These are phyloP conservation scores for Whitmania pigra DNA, from an alignment of 1,140 invertebrate species.

Conservation along the genomic window DNA sequence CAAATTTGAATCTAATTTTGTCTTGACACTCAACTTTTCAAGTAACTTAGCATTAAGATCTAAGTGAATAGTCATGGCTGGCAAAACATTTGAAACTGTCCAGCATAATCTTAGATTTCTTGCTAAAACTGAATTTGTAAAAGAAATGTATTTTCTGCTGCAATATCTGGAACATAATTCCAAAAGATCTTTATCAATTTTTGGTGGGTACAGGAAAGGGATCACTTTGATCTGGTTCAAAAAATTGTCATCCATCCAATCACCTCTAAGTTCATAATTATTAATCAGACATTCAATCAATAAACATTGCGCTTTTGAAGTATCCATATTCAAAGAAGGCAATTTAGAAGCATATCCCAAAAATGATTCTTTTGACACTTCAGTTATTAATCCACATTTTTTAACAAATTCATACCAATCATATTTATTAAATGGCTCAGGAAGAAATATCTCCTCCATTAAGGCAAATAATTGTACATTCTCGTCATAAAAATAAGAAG, in stretches of 20 bases:
- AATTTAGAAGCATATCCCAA: slow-evolving; percentile 6
- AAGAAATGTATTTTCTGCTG: background rate
- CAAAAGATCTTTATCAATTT: background rate
- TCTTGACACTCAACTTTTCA: too few species aligned
- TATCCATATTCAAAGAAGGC: background rate
- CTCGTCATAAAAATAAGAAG: background rate
- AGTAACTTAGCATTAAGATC: too few species aligned
- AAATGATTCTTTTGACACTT: background rate
- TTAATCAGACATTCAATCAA: background rate
- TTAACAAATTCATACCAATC: slow-evolving; percentile 20
- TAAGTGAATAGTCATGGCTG: background rate
- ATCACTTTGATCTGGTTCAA: background rate
- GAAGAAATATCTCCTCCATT: slow-evolving; percentile 18
- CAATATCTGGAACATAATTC: background rate
- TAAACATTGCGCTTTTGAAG: background rate
- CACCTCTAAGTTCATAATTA: background rate
- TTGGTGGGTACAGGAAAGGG: background rate
- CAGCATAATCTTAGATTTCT: background rate
- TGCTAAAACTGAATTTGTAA: background rate
- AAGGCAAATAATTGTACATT: background rate
- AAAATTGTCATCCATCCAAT: background rate
- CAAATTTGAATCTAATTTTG: too few species aligned
- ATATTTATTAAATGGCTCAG: slow-evolving; percentile 3
- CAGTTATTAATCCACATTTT: background rate
- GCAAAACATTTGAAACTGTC: background rate